These are phyloP conservation scores for Epinephelus lanceolatus DNA, from an alignment of 2,113 vertebrate genomes.

Conservation along the genomic window DNA sequence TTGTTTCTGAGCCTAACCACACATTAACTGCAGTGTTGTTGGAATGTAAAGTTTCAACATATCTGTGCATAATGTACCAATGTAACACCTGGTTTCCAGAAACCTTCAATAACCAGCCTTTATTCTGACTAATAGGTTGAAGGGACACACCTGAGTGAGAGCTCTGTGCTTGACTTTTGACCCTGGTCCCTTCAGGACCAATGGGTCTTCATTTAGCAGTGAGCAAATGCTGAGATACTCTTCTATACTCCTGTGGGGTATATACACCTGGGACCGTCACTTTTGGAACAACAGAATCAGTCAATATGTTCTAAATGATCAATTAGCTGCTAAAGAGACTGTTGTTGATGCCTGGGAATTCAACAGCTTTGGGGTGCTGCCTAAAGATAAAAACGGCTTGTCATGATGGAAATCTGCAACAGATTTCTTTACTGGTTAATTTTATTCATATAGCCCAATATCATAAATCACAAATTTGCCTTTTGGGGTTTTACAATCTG, in stretches of 20 bases:
- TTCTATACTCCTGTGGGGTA: constrained; percentile 12
- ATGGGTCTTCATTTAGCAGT: neutral
- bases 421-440: neutral
- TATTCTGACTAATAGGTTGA: too few relatives aligned
- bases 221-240: neutral
- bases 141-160: neutral
- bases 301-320: constrained; percentile 46
- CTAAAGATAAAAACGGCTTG: neutral
- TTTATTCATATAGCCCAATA: neutral
- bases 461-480: neutral
- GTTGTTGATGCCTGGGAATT: neutral
- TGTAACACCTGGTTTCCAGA: too few relatives aligned
- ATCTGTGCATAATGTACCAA: too few relatives aligned
- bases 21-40: too few relatives aligned
- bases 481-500: neutral
- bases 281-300: constrained; percentile 10
- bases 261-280: constrained; percentile 10
- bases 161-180: neutral
- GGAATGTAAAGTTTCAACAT: too few relatives aligned
- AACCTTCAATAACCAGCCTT: too few relatives aligned
- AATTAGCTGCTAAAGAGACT: constrained; percentile 39
- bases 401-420: neutral
- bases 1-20: too few relatives aligned
- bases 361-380: neutral
- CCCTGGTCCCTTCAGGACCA: neutral